Evolutionary conservation across 2,888 invertebrate genomes (phyloP).

Genomic region (Cloeon dipterum): DNA sequence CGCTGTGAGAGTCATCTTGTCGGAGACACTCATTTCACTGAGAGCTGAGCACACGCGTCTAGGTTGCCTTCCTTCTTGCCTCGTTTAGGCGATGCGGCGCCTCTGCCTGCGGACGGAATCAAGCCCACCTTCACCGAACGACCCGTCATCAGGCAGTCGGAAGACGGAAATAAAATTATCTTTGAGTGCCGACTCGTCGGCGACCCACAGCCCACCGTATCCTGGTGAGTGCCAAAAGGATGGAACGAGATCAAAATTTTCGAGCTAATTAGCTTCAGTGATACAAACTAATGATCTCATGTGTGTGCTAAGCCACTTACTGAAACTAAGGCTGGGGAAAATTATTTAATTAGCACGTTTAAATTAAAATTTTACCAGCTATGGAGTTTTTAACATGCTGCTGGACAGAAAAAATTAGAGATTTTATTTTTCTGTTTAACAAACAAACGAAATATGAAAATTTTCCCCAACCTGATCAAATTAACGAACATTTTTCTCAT

Average conservation of each 20-base stretch:
- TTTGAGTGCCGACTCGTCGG: slow-evolving; percentile 96
- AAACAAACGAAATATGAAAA: no score
- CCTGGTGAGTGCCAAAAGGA: slow-evolving; percentile 72
- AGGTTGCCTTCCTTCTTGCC: slow-evolving; percentile 16
- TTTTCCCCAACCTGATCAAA: no score
- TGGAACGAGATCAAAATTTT: background rate
- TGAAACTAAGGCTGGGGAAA: no score
- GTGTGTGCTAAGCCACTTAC: no score
- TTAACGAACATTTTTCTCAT: no score
- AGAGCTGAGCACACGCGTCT: no score
- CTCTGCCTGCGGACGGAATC: slow-evolving; percentile 77
- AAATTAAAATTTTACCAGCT: no score
- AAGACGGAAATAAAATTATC: slow-evolving; percentile 83
- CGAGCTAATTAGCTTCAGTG: background rate
- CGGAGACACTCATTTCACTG: slow-evolving; percentile 7
- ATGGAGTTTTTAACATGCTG: no score
- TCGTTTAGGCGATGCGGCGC: slow-evolving; percentile 72
- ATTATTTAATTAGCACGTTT: no score
- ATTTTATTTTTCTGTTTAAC: no score
- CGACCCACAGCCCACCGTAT: slow-evolving; percentile 81
- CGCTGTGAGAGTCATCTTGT: slow-evolving; percentile 3
- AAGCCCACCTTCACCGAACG: slow-evolving; percentile 97
- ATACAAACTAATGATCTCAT: no score
- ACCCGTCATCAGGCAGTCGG: slow-evolving; percentile 89
- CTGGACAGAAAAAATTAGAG: no score